Conservation (phyloP, 2,113 vertebrate species). For the Varanus komodoensis region DNA sequence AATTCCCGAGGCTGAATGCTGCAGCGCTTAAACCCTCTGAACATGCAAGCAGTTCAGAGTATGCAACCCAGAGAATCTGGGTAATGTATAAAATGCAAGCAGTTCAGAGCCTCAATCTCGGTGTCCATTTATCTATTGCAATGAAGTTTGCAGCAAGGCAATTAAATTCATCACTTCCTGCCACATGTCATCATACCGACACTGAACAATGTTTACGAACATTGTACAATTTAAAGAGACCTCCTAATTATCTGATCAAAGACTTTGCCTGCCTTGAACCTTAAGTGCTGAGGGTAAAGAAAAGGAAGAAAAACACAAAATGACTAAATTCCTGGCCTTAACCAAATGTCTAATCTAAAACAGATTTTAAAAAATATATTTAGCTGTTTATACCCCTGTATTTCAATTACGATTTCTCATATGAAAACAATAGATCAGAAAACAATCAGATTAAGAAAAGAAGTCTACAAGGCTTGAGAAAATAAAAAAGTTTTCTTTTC, state of each 20-base stretch:
- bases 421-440: not conserved
- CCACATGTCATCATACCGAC: not conserved
- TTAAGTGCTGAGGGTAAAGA: not conserved
- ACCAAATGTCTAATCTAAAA: not conserved
- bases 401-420: not conserved
- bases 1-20: no score
- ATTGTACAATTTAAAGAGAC: rapidly evolving
- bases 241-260: not conserved
- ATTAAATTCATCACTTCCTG: not conserved
- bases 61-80: no score
- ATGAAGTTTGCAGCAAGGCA: not conserved
- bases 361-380: not conserved
- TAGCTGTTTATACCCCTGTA: not conserved
- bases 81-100: no score
- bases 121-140: not conserved
- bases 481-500: not conserved
- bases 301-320: not conserved
- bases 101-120: not conserved
- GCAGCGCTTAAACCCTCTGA: no score
- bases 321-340: not conserved
- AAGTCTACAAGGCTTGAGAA: not conserved
- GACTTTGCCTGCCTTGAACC: no score
- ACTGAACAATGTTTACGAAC: not conserved
- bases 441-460: not conserved
- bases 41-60: no score